Conservation (phyloP, 1,140 invertebrate genomes). For the Coptotermes formosanus region DNA sequence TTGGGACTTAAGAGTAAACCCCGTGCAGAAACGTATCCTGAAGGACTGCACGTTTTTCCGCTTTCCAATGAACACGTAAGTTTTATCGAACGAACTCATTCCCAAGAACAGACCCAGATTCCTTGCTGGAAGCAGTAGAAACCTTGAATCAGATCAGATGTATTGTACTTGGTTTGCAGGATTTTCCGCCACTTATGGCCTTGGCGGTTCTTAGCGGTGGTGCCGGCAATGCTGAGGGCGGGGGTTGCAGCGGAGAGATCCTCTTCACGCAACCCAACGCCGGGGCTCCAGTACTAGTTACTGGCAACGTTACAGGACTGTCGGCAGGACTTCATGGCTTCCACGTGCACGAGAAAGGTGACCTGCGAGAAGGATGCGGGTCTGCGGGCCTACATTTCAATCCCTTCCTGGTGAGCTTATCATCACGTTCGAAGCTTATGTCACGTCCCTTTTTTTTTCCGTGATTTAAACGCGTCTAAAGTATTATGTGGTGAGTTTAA, state of each 20-base stretch:
- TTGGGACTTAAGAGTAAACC: no score
- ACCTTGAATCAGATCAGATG: no score
- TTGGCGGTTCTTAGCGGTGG: background rate
- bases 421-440: background rate
- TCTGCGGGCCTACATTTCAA: slow-evolving; percentile 52
- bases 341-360: slow-evolving; percentile 72
- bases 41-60: no score
- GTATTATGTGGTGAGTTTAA: no score
- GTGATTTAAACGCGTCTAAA: no score
- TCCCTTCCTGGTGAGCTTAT: slow-evolving; percentile 43
- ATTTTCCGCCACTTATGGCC: background rate
- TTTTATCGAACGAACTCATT: no score
- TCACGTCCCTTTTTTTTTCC: background rate
- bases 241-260: background rate
- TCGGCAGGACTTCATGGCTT: slow-evolving; percentile 66
- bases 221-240: background rate
- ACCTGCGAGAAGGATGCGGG: slow-evolving; percentile 60
- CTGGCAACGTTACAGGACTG: slow-evolving; percentile 58
- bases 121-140: no score
- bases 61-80: no score
- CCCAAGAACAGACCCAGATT: no score
- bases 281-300: slow-evolving; percentile 50
- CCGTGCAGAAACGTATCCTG: no score
- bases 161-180: background rate
- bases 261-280: slow-evolving; percentile 34